phyloP scores from a whole-genome alignment of 2,797 vertebrate genomes.

The Chelon labrosus region DNA sequence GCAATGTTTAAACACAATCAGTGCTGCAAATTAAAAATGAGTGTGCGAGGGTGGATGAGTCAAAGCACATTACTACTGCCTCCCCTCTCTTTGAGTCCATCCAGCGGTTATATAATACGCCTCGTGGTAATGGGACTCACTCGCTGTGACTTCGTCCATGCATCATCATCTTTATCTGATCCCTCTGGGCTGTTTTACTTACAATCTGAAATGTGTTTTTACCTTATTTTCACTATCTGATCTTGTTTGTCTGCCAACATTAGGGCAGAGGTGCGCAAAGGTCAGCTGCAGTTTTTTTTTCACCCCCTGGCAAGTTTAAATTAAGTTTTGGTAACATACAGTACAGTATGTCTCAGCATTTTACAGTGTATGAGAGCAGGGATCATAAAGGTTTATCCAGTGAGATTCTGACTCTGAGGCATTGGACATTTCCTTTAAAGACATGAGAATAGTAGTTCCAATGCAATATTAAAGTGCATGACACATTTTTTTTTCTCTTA shows the following conservation, averaged over 20 bases:
- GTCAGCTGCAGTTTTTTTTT: constrained; percentile 30
- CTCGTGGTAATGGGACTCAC: constrained; percentile 59
- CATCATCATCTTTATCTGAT: constrained; percentile 59
- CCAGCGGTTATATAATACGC: constrained; percentile 77
- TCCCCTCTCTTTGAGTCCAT: constrained; percentile 56
- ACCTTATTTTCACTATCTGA: constrained; percentile 14
- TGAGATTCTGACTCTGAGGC: not conserved
- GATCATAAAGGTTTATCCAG: not conserved
- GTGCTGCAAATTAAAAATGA: constrained; percentile 39
- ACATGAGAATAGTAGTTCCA: not conserved
- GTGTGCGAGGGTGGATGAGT: constrained; percentile 43
- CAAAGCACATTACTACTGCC: constrained; percentile 48
- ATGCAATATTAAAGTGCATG: not conserved
- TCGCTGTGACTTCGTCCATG: constrained; percentile 62
- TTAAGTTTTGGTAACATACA: constrained; percentile 8
- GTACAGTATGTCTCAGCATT: too few species aligned
- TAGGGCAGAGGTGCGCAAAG: constrained; percentile 30
- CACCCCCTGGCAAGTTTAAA: not conserved
- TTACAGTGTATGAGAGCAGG: too few species aligned
- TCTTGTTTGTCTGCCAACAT: constrained; percentile 27
- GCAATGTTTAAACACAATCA: constrained; percentile 31
- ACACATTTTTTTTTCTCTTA: not conserved
- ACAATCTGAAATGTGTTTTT: constrained; percentile 15
- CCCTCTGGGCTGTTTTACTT: constrained; percentile 42
- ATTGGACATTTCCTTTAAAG: not conserved